These are phyloP conservation scores for Hemibates koningsi DNA, from an alignment of 2,113 vertebrate genomes.

Conservation along the genomic window DNA sequence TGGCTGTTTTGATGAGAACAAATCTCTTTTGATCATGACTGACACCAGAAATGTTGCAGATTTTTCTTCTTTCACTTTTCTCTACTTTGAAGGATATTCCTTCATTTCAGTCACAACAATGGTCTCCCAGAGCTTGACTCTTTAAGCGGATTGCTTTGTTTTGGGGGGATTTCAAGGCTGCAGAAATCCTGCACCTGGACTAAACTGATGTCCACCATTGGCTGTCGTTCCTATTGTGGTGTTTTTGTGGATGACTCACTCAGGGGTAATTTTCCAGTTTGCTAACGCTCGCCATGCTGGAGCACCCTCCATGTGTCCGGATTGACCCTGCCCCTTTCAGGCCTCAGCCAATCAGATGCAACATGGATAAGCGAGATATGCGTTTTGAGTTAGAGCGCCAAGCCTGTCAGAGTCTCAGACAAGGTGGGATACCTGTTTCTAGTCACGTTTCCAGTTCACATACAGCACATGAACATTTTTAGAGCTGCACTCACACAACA, in stretches of 20 bases:
- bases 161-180: not conserved
- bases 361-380: slow-evolving; percentile 47
- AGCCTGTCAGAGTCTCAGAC: slow-evolving; percentile 64
- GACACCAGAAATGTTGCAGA: not conserved
- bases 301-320: slow-evolving; percentile 39
- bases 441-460: not conserved
- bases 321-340: slow-evolving; percentile 49
- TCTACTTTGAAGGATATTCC: not conserved
- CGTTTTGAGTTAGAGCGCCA: slow-evolving; percentile 56
- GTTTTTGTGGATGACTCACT: not conserved
- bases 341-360: slow-evolving; percentile 49
- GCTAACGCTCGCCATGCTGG: slow-evolving; percentile 45
- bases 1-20: not conserved
- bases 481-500: not conserved
- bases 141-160: not conserved
- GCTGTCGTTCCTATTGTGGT: not conserved
- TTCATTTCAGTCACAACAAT: not conserved
- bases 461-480: not conserved
- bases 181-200: not conserved
- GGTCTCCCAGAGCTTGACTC: not conserved
- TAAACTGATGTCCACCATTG: not conserved
- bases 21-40: not conserved
- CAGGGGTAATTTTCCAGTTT: not conserved
- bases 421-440: slow-evolving; percentile 57
- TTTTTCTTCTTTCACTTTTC: not conserved